Base-by-base conservation (phyloP, 2,888 invertebrate species). In the Andrena praecox region DNA sequence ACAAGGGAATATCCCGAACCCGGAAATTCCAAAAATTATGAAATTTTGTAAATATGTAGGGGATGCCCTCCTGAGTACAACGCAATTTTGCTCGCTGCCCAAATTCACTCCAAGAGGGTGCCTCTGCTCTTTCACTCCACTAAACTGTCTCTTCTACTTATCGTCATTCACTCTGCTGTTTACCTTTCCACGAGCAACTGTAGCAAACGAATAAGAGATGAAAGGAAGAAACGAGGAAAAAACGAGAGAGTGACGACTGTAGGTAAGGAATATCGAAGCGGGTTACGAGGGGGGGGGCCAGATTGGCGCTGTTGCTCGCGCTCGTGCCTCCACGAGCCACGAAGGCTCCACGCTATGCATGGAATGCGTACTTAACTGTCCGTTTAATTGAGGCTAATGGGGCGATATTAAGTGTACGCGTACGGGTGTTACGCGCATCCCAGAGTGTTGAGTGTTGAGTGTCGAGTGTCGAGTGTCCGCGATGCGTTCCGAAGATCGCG, bases 351-450 rank as follows among this genome's bases (percentile, higher is more conserved):
- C 42, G 86, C 87, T 89, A 92, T 91, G 91, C 89, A 72, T 84
- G 91, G 92, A 93, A 93, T 93, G 91, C 89, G 89, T 90, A 87
- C 87, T 89, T 88, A 88, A 86, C 89, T 90, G 89, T 84, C 85
- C 85, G 88, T 91, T 91, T 93, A 93, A 93, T 93, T 92, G 93
- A 91, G 89, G 91, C 91, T 93, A 93, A 93, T 93, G 89, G 91
- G 87, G 88, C 88, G 91, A 92, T 91, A 93, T 93, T 92, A 91
- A 89, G 70, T 48, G 88, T 76, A 90, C 90, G 90, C 91, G 89
- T 85, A 90, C 90, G 89, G 90, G 87, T 85, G 87, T 81, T 83
- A 80, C 87, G 87, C 88, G 89, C 72, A 31, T 63, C 59, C 29
- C 59, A 6, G 70, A 71, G 59, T 91, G 90, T 91, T 89, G 88